Conservation (phyloP, 2,797 vertebrate genomes). For the Premnoplex brunnescens region DNA sequence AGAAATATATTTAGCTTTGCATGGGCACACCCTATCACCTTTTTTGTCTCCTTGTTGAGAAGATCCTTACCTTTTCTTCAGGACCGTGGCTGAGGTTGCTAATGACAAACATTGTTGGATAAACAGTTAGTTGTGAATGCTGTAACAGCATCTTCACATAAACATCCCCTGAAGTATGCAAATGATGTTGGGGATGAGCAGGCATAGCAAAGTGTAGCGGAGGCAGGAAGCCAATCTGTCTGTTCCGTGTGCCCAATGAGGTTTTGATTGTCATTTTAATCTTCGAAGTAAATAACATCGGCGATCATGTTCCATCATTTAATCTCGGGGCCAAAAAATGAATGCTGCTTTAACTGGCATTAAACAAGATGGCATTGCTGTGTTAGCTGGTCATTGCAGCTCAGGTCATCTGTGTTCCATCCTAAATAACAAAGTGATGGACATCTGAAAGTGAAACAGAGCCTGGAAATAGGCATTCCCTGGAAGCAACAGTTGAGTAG, state of each 20-base stretch:
- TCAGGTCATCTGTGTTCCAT: not conserved
- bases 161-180: constrained; percentile 26
- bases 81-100: not conserved
- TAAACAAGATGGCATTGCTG: not conserved
- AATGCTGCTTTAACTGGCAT: not conserved
- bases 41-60: not conserved
- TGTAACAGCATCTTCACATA: not conserved
- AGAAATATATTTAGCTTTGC: not conserved
- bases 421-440: not conserved
- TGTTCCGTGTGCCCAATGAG: constrained; percentile 33
- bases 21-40: not conserved
- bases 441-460: not conserved
- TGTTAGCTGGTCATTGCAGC: not conserved
- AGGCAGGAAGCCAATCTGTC: constrained; percentile 38
- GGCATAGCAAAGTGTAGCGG: not conserved
- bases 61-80: not conserved
- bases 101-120: not conserved
- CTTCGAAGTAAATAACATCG: constrained; percentile 41
- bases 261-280: constrained; percentile 62
- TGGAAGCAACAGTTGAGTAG: not conserved
- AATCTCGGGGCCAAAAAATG: constrained; percentile 4
- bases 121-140: not conserved
- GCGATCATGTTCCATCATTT: not conserved
- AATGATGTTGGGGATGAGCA: not conserved
- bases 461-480: not conserved